Evolutionary conservation across 1,140 invertebrate genomes (phyloP).

Genomic region (Aphelinus certus): DNA sequence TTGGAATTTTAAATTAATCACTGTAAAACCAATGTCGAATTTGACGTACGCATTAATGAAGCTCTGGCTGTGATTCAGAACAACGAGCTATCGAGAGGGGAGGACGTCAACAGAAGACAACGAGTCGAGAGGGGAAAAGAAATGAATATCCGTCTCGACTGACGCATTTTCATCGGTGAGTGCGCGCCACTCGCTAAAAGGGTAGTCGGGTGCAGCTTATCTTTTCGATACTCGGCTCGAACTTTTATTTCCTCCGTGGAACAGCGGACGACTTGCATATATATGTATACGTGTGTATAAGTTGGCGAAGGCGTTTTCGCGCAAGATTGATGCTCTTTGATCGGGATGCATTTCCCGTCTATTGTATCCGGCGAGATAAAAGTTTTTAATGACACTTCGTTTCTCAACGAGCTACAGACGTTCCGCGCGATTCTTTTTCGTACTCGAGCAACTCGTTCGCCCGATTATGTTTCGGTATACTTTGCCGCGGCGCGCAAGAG

Average conservation of each 20-base stretch:
- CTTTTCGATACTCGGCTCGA: slow-evolving; percentile 34
- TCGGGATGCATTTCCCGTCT: background rate
- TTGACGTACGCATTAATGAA: too few species aligned
- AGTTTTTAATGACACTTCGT: slow-evolving; percentile 28
- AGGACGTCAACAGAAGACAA: too few species aligned
- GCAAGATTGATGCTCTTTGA: slow-evolving; percentile 33
- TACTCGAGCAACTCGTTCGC: too few species aligned
- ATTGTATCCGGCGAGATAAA: slow-evolving; percentile 24
- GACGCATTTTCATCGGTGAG: slow-evolving; percentile 5
- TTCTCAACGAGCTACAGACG: background rate
- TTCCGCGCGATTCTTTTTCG: background rate
- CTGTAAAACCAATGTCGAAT: too few species aligned
- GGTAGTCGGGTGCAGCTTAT: background rate
- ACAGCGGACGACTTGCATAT: slow-evolving; percentile 12
- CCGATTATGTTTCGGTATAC: too few species aligned
- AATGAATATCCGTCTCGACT: slow-evolving; percentile 3
- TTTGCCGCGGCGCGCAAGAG: too few species aligned
- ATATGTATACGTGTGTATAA: background rate
- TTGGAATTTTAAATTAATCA: too few species aligned
- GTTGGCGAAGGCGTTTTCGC: slow-evolving; percentile 33
- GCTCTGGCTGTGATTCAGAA: too few species aligned
- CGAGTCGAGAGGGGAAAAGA: background rate
- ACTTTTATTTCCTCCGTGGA: slow-evolving; percentile 38
- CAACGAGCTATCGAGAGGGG: too few species aligned
- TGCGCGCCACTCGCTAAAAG: background rate